Conservation (phyloP, 2,888 invertebrate species). For the Balanococcus diminutus region DNA sequence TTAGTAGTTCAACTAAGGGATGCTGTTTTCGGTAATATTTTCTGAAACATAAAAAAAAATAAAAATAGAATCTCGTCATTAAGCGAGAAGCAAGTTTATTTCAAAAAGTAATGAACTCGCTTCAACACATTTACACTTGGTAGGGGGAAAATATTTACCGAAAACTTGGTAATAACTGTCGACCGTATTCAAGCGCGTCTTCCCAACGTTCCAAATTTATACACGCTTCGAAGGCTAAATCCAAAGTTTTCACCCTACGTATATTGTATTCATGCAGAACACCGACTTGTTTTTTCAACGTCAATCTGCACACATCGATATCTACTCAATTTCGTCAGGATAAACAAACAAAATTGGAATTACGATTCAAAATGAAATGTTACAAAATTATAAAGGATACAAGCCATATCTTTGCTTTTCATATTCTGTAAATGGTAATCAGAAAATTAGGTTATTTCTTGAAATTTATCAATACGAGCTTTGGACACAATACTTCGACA, state of each 20-base stretch:
- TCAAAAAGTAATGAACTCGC: neutral
- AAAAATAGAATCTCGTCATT: too few relatives aligned
- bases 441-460: constrained; percentile 73
- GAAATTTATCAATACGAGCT: constrained; percentile 67
- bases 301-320: constrained; percentile 78
- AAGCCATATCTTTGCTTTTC: constrained; percentile 68
- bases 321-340: constrained; percentile 62
- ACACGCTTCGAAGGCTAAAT: constrained; percentile 81
- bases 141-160: constrained; percentile 66
- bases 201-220: constrained; percentile 78
- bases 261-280: constrained; percentile 77
- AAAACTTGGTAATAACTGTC: constrained; percentile 74
- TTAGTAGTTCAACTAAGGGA: constrained; percentile 76
- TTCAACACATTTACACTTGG: neutral
- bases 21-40: constrained; percentile 77
- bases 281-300: constrained; percentile 72
- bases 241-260: constrained; percentile 76
- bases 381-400: constrained; percentile 68
- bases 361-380: neutral
- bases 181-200: constrained; percentile 74
- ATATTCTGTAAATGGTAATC: constrained; percentile 73
- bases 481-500: constrained; percentile 70
- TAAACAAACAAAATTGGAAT: neutral
- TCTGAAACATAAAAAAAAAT: too few relatives aligned
- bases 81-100: too few relatives aligned